Base-by-base conservation (phyloP, 2,113 vertebrate genomes). In the Chauna torquata region DNA sequence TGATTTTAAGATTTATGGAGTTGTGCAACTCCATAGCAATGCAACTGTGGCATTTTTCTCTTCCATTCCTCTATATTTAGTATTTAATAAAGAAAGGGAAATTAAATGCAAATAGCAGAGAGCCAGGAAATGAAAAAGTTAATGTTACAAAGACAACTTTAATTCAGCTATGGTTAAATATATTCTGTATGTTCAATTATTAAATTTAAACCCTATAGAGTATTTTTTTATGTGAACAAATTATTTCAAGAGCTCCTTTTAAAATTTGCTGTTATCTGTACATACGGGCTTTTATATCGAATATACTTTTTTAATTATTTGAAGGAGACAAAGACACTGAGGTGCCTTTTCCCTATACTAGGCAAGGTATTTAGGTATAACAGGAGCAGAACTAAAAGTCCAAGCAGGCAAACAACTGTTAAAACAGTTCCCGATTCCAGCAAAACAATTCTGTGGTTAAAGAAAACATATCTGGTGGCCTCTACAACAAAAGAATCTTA, bases 51-150 rank as follows among this genome's bases (percentile, higher is more conserved):
- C 49, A 59, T 84, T 96, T 86, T 93, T 81, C 64, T 94, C 76
- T 45, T 90, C 34, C 52, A 86, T 88, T 81, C 50, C 85, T 75
- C 54, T 82, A 52, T 42, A 65, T 87, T 82, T 69, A 59, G 61
- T 78, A 54, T 89, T 72, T 78, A 92, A 85, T 94, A 96, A 94
- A 58, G 71, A 69, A 95, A 94, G 88, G 88, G 92, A 96, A 96
- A 96, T 96, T 82, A 94, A 96, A 94, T 85, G 86, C 77, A 96
- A 97, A 95, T 85, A 94, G 76, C 82, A 93, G n/a, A 61, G 54
- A 78, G 83, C 81, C 88, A 94, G 92, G 92, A 96, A 96, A 97
- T 96, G 11, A 94, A 91, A 90, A 96, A 83, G 79, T 90, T 79
- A 84, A 86, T 34, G 54, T 86, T 93, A 90, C 34, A 81, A 78